These are phyloP conservation scores for Pelecanus crispus DNA, from an alignment of 2,113 vertebrate species.

Conservation along the genomic window DNA sequence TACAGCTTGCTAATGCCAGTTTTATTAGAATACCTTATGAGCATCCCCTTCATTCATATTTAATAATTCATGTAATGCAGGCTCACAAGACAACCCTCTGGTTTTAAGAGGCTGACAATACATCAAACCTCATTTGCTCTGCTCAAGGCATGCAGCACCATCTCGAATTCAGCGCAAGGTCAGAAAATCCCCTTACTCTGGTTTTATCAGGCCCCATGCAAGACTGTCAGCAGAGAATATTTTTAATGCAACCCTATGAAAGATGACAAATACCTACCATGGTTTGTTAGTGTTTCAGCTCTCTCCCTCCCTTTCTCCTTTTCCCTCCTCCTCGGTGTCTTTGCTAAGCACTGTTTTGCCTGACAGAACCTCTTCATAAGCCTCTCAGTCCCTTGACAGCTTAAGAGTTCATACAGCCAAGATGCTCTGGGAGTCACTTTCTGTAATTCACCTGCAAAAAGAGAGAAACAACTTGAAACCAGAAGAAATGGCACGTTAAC, in stretches of 20 bases:
- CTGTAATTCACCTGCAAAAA: slow-evolving; percentile 67
- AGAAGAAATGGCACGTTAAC: neutral
- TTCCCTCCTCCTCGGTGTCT: slow-evolving; percentile 76
- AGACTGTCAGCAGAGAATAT: neutral
- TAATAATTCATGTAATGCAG: slow-evolving; percentile 78
- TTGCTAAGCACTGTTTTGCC: slow-evolving; percentile 77
- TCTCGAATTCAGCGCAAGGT: slow-evolving; percentile 23
- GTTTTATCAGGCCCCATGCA: neutral
- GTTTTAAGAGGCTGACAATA: slow-evolving; percentile 66
- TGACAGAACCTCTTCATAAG: slow-evolving; percentile 90
- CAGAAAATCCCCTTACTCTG: slow-evolving; percentile 16
- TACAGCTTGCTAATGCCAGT: slow-evolving; percentile 44
- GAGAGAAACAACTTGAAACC: slow-evolving; percentile 41
- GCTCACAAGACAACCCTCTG: slow-evolving; percentile 66
- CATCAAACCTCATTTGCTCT: slow-evolving; percentile 66
- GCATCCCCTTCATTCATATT: slow-evolving; percentile 55
- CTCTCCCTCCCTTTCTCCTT: slow-evolving; percentile 69
- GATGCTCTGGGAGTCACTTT: slow-evolving; percentile 51
- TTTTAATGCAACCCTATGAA: neutral
- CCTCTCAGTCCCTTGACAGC: slow-evolving; percentile 77
- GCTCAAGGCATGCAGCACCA: neutral
- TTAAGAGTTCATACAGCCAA: slow-evolving; percentile 67
- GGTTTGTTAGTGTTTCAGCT: slow-evolving; percentile 76
- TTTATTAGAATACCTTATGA: slow-evolving; percentile 80
- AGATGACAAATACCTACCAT: slow-evolving; percentile 67